A percentile compares a stretch with the other conserved stretches of the same genome.
Conservation (phyloP, 2,888 invertebrate genomes). For the Drymonia ruficornis region DNA sequence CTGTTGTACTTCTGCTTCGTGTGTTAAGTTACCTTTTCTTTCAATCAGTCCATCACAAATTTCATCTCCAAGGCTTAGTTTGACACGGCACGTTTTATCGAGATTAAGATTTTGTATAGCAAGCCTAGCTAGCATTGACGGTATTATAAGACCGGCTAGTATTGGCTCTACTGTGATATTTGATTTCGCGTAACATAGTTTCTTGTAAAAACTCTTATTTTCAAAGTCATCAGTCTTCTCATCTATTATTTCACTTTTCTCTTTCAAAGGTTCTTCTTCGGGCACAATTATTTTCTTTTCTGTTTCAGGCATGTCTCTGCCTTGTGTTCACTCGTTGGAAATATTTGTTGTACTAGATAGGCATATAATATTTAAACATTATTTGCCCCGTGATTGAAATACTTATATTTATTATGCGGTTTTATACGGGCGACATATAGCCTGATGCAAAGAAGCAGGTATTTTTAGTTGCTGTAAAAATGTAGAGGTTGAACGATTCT, state of each 20-base stretch:
- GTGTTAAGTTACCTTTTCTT: constrained; percentile 80
- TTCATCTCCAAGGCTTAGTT: constrained; percentile 57
- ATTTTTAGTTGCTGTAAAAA: not conserved
- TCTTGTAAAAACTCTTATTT: constrained; percentile 79
- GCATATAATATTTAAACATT: constrained; percentile 37
- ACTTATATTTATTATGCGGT: constrained; percentile 2
- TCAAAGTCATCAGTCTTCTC: constrained; percentile 36
- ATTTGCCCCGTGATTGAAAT: constrained; percentile 32
- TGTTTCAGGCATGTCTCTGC: constrained; percentile 47
- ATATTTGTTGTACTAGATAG: constrained; percentile 39
- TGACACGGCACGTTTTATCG: constrained; percentile 73
- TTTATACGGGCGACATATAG: constrained; percentile 24
- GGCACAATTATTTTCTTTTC: constrained; percentile 35
- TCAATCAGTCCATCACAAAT: constrained; percentile 68
- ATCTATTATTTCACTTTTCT: constrained; percentile 37
- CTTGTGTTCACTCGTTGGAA: constrained; percentile 29
- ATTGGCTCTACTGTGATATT: constrained; percentile 90
- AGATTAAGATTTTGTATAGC: constrained; percentile 84
- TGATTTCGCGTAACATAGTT: constrained; percentile 77
- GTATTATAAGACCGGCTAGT: constrained; percentile 88
- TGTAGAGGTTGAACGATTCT: not conserved
- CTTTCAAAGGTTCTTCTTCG: constrained; percentile 62
- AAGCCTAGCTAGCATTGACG: constrained; percentile 86
- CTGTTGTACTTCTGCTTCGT: constrained; percentile 86
- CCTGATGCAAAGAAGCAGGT: constrained; percentile 17